Evolutionary conservation across 1,140 invertebrate genomes (phyloP).

Genomic region (Drosophila baimaii): DNA sequence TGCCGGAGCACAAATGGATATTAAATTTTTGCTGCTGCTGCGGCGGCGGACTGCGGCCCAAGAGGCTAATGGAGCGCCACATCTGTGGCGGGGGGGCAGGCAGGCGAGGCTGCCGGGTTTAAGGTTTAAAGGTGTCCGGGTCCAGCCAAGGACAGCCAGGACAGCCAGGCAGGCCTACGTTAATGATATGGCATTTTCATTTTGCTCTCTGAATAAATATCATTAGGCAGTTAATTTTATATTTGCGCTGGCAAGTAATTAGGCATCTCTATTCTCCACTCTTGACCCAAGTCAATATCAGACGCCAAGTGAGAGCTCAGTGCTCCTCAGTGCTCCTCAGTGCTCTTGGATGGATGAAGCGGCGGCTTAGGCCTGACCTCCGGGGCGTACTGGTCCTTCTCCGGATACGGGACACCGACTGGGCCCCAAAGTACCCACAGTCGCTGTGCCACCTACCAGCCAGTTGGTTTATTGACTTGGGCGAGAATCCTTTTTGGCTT

Average conservation of each 20-base stretch:
- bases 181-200: constrained; percentile 43
- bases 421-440: background rate
- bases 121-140: constrained; percentile 19
- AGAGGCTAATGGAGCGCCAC: constrained; percentile 42
- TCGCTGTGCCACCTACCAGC: background rate
- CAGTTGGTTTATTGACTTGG: constrained; percentile 65
- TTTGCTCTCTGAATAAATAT: constrained; percentile 38
- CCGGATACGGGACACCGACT: background rate
- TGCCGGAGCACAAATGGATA: constrained; percentile 46
- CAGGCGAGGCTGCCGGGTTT: too few relatives aligned
- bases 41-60: background rate
- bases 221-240: constrained; percentile 49
- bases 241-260: constrained; percentile 50
- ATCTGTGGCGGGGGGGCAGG: constrained; percentile 20
- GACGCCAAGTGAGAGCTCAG: background rate
- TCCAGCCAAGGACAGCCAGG: background rate
- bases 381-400: background rate
- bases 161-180: background rate
- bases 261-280: background rate
- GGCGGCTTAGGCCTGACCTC: background rate
- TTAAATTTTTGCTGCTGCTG: constrained; percentile 49
- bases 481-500: constrained; percentile 51
- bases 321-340: background rate
- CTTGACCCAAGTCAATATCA: constrained; percentile 23
- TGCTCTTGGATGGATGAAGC: background rate